Conservation (phyloP, 2,888 invertebrate genomes). For the Ceratothoa steindachneri region DNA sequence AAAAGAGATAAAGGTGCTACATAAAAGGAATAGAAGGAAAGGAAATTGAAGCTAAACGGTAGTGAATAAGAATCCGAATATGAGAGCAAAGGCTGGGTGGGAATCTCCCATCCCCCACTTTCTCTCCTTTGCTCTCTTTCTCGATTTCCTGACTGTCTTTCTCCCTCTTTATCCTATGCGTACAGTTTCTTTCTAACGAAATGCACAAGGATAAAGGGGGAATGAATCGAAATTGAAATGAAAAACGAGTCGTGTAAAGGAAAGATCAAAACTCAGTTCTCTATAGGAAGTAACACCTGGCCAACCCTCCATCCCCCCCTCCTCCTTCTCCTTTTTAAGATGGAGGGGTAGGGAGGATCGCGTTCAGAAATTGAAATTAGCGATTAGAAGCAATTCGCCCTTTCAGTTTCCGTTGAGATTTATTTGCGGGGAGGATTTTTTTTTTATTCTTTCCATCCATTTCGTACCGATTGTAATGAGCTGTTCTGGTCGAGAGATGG, state of each 20-base stretch:
- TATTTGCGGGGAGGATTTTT: too few species aligned
- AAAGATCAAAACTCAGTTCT: background rate
- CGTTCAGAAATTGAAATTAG: background rate
- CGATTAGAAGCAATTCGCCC: too few species aligned
- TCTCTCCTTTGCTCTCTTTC: too few species aligned
- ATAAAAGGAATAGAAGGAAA: background rate
- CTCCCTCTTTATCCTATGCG: background rate
- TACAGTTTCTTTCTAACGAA: background rate
- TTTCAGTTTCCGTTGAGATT: too few species aligned
- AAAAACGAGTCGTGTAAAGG: background rate
- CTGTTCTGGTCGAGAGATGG: too few species aligned
- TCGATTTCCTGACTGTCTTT: background rate
- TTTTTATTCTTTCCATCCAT: too few species aligned
- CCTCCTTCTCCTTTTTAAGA: background rate
- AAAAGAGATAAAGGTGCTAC: background rate
- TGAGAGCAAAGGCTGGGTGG: too few species aligned
- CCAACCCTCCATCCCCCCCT: background rate
- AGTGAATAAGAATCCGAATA: too few species aligned
- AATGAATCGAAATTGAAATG: background rate
- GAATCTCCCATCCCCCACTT: too few species aligned
- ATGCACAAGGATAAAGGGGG: background rate
- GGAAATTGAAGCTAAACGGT: background rate
- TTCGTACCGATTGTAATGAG: too few species aligned
- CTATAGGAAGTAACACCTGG: background rate
- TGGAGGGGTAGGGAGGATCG: constrained; percentile 9